phyloP scores from a whole-genome alignment of 1,140 invertebrate genomes.

The Drosophila burlai region DNA sequence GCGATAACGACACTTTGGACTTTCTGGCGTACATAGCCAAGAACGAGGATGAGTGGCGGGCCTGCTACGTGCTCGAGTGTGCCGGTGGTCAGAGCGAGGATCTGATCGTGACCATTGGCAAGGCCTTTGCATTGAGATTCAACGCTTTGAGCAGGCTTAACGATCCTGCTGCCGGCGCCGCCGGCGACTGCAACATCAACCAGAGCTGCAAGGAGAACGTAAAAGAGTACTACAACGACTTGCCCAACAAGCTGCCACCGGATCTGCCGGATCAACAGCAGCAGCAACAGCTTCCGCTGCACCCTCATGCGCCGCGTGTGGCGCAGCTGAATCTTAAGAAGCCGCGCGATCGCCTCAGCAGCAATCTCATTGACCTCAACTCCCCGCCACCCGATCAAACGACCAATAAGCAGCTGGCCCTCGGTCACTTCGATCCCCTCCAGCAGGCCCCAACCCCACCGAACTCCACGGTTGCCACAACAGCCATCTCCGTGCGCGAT shows the following conservation, averaged over 20 bases:
- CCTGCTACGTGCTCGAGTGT: slow-evolving; percentile 98
- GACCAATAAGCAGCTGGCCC: slow-evolving; percentile 69
- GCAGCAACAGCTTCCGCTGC: slow-evolving; percentile 50
- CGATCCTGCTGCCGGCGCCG: slow-evolving; percentile 29
- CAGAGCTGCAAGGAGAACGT: slow-evolving; percentile 87
- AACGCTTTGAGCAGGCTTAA: slow-evolving; percentile 89
- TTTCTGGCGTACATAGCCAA: slow-evolving; percentile 99
- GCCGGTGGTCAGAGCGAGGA: slow-evolving; percentile 97
- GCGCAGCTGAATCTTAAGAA: slow-evolving; percentile 84
- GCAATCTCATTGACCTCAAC: slow-evolving; percentile 92
- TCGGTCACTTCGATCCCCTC: slow-evolving; percentile 91
- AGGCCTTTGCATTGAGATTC: slow-evolving; percentile 98
- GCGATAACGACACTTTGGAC: slow-evolving; percentile 97
- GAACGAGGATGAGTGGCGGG: slow-evolving; percentile 94
- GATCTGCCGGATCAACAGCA: slow-evolving; percentile 87
- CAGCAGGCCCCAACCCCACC: slow-evolving; percentile 33
- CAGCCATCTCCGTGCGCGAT: slow-evolving; percentile 87
- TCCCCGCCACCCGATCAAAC: slow-evolving; percentile 87
- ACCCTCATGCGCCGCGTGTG: slow-evolving; percentile 73
- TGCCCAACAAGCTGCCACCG: slow-evolving; percentile 97
- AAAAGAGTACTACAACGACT: slow-evolving; percentile 98
- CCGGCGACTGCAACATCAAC: slow-evolving; percentile 49
- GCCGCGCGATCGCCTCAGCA: slow-evolving; percentile 85
- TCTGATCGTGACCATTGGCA: slow-evolving; percentile 98
- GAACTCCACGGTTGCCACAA: neutral